phyloP scores from a whole-genome alignment of 64 coral and sea anemone species.

The Porites lutea region DNA sequence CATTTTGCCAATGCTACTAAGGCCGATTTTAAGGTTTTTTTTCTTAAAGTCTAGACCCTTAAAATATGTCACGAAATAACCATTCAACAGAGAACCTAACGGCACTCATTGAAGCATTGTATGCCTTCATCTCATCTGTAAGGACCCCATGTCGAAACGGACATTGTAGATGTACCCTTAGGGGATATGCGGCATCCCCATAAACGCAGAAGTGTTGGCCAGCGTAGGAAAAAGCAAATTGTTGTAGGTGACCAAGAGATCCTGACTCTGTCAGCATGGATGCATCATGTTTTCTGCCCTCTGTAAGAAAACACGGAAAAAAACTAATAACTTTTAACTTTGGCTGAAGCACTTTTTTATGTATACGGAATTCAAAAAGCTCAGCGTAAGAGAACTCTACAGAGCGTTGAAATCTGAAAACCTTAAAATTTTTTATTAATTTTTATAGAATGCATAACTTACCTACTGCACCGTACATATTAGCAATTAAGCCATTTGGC shows the following conservation, averaged over 20 bases:
- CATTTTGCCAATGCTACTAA: slow-evolving; percentile 11
- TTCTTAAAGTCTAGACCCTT: slow-evolving; percentile 1
- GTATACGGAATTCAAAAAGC: background rate
- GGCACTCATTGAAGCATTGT: slow-evolving; percentile 43
- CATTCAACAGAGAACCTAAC: slow-evolving; percentile 40
- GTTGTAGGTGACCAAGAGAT: slow-evolving; percentile 13
- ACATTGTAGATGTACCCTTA: slow-evolving; percentile 30
- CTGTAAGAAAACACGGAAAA: slow-evolving; percentile 22
- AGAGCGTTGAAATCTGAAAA: too few relatives aligned
- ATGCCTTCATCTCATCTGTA: slow-evolving; percentile 2
- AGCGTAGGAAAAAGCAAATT: background rate
- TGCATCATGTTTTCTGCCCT: slow-evolving; percentile 34
- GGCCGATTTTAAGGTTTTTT: background rate
- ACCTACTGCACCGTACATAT: slow-evolving; percentile 29
- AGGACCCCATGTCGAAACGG: slow-evolving; percentile 3
- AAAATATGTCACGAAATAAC: slow-evolving; percentile 55
- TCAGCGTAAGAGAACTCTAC: too few relatives aligned
- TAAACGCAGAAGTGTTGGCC: slow-evolving; percentile 15
- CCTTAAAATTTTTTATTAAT: too few relatives aligned
- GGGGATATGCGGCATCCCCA: slow-evolving; percentile 18
- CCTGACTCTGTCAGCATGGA: slow-evolving; percentile 29
- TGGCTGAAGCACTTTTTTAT: background rate
- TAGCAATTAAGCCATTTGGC: slow-evolving; percentile 23
- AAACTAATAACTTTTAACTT: slow-evolving; percentile 1
- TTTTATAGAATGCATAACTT: background rate